phyloP scores from a whole-genome alignment of 1,140 invertebrate species.

The Bilobella aurantiaca region DNA sequence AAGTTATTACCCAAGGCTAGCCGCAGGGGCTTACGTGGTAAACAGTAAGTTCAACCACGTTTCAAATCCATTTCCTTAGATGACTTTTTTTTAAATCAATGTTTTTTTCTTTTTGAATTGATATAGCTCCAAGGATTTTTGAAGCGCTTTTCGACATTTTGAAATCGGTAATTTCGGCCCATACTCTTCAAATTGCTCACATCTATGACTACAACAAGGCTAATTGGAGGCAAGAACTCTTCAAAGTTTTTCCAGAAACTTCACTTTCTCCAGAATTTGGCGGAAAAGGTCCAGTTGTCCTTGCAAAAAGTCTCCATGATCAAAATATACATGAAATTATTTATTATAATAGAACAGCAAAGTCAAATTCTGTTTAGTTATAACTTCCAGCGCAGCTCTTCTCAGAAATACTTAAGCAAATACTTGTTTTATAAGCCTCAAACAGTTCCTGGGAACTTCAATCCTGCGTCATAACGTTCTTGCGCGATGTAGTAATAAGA shows the following conservation, averaged over 20 bases:
- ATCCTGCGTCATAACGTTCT: too few relatives aligned
- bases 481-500: too few relatives aligned
- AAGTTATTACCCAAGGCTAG: neutral
- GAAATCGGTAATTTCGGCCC: neutral
- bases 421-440: too few relatives aligned
- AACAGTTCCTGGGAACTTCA: too few relatives aligned
- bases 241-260: conserved; percentile 1
- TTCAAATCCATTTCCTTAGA: neutral
- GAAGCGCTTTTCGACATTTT: neutral
- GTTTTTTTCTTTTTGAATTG: neutral
- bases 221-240: neutral
- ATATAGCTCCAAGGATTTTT: neutral
- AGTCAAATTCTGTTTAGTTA: too few relatives aligned
- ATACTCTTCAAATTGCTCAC: neutral
- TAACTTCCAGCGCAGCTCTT: too few relatives aligned
- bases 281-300: neutral
- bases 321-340: neutral
- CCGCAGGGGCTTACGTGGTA: neutral
- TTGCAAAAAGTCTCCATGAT: neutral
- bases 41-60: neutral
- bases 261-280: neutral
- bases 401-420: too few relatives aligned
- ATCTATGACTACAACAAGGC: neutral
- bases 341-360: too few relatives aligned
- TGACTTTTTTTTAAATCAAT: neutral